These are phyloP conservation scores for Peucedramus taeniatus DNA, from an alignment of 2,113 vertebrate species.

Conservation along the genomic window DNA sequence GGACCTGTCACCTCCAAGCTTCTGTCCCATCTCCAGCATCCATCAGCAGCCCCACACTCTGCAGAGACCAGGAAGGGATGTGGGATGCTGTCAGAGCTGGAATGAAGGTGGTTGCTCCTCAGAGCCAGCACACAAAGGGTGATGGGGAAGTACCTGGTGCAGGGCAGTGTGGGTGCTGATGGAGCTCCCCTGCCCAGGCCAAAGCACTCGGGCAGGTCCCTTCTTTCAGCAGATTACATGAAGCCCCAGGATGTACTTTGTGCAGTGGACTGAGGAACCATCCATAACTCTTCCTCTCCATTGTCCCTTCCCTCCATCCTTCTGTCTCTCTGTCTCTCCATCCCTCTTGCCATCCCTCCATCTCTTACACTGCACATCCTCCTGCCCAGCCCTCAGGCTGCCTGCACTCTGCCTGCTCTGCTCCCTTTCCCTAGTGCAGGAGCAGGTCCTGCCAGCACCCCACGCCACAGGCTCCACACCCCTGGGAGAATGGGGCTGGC, in stretches of 20 bases:
- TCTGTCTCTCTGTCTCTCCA: neutral
- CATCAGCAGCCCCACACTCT: neutral
- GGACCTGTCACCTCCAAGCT: neutral
- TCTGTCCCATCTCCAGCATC: neutral
- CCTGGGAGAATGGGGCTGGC: neutral
- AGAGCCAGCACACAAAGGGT: neutral
- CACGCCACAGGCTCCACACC: accelerated
- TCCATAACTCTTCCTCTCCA: neutral
- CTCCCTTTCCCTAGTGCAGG: neutral
- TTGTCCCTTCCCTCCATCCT: neutral
- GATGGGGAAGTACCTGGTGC: neutral
- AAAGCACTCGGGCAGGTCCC: neutral
- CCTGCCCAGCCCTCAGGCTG: neutral
- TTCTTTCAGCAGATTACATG: neutral
- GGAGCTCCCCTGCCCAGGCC: neutral
- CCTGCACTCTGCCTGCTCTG: neutral
- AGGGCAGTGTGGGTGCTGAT: neutral
- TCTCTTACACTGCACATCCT: neutral
- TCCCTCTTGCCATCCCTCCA: neutral
- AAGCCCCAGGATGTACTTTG: neutral
- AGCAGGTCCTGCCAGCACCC: neutral
- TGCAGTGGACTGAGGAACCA: neutral
- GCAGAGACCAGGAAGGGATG: neutral
- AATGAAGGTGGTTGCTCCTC: neutral
- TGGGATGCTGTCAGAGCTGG: neutral